Base-by-base conservation (phyloP, 2,888 invertebrate species). In the Frankliniella fusca region DNA sequence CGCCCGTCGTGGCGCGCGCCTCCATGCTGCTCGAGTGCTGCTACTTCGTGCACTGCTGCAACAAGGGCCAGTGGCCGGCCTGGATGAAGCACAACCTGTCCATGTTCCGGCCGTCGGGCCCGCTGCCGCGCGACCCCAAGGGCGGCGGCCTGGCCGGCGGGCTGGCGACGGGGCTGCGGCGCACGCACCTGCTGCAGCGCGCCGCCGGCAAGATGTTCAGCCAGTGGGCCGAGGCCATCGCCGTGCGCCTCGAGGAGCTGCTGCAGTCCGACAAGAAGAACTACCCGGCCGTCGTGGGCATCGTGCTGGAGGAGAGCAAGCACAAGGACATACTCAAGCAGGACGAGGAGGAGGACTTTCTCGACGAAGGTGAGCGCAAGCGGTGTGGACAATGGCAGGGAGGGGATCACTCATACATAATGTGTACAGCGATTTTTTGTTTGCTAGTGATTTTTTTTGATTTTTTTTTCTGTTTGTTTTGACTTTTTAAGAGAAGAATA, bases 141-240 rank as follows among this genome's bases (percentile, higher is more conserved):
- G 88, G 86, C 85, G 70, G 70, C 70, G 80, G 50, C 20, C 82
- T 80, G 80, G 80, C 81, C n/a, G 50, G 49, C 8, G 86, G 81
- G 85, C 88, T 81, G 83, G 90, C 92, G 27, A 91, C 92, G 0
- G 92, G 92, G 15, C 88, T 91, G 49, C 88, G 93, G 82, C 88
- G 93, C 82, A 91, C 92, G 0, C 93, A 94, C 85, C 91, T 94
- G 18, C 89, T 96, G 84, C 97, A 97, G 88, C 91, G 97, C 83
- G 92, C 96, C 12, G 99, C 99, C 38, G 99, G 98, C 0, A 96
- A 98, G 89, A 93, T 98, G 90, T 99, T 99, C 88, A 97, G 98
- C 87, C 97, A 97, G 86, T 98, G 98, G 98, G 97, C 95, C 80
- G 97, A 97, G 92, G 94, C 95, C 49, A 90, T 98, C 82, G 98